Evolutionary conservation across 2,113 vertebrate species (phyloP).

Genomic region (rat (Rattus norvegicus)): GRCr8 NC_086021.1:37142501-37143000

Average conservation of each 20-base stretch:
- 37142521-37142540: constrained; percentile 84
- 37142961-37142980: constrained; percentile 3
- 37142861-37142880: background rate
- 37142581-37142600: constrained; percentile 84
- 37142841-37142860: background rate
- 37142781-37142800: background rate
- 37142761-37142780: constrained; percentile 58
- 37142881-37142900: background rate
- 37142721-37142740: constrained; percentile 76
- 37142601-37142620: constrained; percentile 81
- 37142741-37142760: constrained; percentile 67
- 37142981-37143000: background rate
- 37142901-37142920: background rate
- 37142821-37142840: background rate
- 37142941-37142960: background rate
- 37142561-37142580: constrained; percentile 82
- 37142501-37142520: constrained; percentile 83
- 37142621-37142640: constrained; percentile 77
- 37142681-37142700: too few relatives aligned
- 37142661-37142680: background rate
- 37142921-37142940: background rate
- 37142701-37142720: background rate
- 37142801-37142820: constrained; percentile 25
- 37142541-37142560: constrained; percentile 83
- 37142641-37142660: constrained; percentile 73